Conservation (phyloP, 1,140 invertebrate genomes). For the Venustaconcha ellipsiformis region DNA sequence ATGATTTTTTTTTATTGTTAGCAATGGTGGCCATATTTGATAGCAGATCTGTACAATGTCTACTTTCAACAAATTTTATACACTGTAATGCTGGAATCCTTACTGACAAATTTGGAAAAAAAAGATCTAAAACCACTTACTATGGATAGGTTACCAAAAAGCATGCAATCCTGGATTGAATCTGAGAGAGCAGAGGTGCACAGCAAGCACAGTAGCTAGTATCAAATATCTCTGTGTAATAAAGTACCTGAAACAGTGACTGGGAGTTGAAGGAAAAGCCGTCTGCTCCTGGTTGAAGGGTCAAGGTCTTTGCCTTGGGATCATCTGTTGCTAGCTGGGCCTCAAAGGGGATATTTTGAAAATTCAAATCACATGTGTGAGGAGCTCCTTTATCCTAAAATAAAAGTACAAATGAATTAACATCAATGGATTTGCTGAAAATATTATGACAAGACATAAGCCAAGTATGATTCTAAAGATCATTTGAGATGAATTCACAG, state of each 20-base stretch:
- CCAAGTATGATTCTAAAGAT: neutral
- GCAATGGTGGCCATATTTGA: too few relatives aligned
- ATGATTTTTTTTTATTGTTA: too few relatives aligned
- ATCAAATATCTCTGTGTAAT: neutral
- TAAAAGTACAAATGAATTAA: slow-evolving; percentile 1
- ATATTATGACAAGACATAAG: neutral
- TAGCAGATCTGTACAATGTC: too few relatives aligned
- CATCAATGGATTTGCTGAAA: neutral
- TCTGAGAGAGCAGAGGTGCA: too few relatives aligned
- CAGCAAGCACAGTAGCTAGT: neutral
- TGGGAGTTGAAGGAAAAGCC: slow-evolving; percentile 67
- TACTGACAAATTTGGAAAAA: neutral
- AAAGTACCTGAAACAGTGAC: slow-evolving; percentile 66
- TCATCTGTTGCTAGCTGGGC: slow-evolving; percentile 62
- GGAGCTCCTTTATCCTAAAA: slow-evolving; percentile 66
- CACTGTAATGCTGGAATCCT: too few relatives aligned
- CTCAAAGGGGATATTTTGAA: slow-evolving; percentile 63
- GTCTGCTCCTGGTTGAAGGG: slow-evolving; percentile 62
- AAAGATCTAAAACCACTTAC: neutral
- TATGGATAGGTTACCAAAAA: neutral
- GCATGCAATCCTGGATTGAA: too few relatives aligned
- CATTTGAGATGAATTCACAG: neutral
- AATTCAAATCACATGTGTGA: slow-evolving; percentile 50
- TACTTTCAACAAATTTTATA: neutral
- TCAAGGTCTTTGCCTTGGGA: slow-evolving; percentile 45